phyloP scores from a whole-genome alignment of 2,888 invertebrate species.

The Scrobipalpa costella region DNA sequence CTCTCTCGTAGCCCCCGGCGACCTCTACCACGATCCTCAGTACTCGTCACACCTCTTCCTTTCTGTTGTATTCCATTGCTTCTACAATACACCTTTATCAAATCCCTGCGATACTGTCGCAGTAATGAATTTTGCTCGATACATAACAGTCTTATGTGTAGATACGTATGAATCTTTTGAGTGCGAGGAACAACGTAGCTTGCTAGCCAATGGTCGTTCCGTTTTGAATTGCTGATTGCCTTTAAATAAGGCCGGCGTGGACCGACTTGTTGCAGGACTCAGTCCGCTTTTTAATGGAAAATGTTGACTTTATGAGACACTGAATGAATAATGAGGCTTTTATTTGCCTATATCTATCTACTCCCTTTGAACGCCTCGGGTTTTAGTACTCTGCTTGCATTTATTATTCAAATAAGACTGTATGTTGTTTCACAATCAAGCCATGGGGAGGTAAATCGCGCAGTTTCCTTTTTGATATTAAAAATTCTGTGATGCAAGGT shows the following conservation, averaged over 20 bases:
- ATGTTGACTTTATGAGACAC: constrained; percentile 51
- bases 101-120: background rate
- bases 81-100: background rate
- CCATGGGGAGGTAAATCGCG: background rate
- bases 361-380: background rate
- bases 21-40: constrained; percentile 11
- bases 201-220: constrained; percentile 45
- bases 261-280: constrained; percentile 55
- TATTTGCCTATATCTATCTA: constrained; percentile 32
- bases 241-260: constrained; percentile 46
- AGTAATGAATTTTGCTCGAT: background rate
- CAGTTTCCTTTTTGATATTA: background rate
- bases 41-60: background rate
- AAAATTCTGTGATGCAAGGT: background rate
- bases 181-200: constrained; percentile 11
- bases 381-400: constrained; percentile 24
- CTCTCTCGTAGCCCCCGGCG: constrained; percentile 26
- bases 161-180: background rate
- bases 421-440: constrained; percentile 14
- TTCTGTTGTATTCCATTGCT: background rate
- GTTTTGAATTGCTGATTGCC: constrained; percentile 59
- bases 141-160: background rate
- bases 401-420: constrained; percentile 31
- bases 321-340: constrained; percentile 48
- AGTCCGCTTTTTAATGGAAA: constrained; percentile 53